These are phyloP conservation scores for Pyrrhura leucotis DNA, from an alignment of 2,797 vertebrate species.

Conservation along the genomic window DNA sequence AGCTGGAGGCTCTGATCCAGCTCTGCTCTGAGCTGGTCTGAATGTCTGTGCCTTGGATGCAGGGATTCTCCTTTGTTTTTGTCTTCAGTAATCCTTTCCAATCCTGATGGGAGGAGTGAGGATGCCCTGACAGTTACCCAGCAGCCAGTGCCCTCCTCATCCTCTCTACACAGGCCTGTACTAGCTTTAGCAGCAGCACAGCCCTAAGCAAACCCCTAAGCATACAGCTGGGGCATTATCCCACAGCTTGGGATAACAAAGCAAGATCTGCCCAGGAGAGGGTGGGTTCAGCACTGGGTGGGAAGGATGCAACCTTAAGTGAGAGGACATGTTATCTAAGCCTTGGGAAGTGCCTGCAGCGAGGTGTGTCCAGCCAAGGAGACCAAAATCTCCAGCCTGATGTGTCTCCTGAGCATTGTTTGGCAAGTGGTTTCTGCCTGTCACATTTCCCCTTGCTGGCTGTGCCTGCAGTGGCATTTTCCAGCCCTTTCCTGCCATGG, in stretches of 20 bases:
- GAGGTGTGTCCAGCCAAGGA: slow-evolving; percentile 49
- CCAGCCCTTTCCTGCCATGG: slow-evolving; percentile 61
- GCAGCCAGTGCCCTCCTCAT: background rate
- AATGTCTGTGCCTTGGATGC: background rate
- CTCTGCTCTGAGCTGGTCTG: background rate
- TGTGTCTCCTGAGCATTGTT: slow-evolving; percentile 36
- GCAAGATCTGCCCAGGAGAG: background rate
- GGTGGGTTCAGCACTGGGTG: background rate
- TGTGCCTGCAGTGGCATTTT: slow-evolving; percentile 34
- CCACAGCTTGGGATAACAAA: background rate
- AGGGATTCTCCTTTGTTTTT: background rate
- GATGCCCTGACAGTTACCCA: background rate
- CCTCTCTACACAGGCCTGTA: background rate
- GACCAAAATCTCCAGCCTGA: background rate
- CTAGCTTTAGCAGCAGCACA: background rate
- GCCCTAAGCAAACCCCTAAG: background rate
- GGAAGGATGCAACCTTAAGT: background rate
- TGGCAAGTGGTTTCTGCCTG: background rate
- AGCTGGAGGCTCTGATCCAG: background rate
- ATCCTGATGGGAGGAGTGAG: background rate
- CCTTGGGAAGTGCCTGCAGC: background rate
- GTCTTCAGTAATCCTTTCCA: background rate
- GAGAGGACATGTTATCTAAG: background rate
- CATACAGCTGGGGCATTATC: background rate
- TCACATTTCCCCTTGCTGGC: background rate